Conservation (phyloP, 2,797 vertebrate species). For the Triplophysa yarkandensis region DNA sequence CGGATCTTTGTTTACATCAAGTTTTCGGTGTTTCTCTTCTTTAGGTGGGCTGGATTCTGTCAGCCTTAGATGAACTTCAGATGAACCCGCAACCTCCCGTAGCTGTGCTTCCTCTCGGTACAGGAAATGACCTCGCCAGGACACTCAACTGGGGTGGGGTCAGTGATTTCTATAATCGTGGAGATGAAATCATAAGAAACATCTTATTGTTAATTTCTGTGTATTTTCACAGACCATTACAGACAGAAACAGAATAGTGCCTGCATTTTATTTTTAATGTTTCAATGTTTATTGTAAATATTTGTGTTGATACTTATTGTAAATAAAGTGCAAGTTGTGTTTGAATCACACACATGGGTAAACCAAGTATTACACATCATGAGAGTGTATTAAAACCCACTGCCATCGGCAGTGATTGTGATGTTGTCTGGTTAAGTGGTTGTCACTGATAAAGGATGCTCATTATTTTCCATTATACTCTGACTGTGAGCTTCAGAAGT, state of each 20-base stretch:
- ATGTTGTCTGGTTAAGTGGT: not conserved
- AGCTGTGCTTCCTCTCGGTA: conserved; percentile 96
- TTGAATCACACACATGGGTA: not conserved
- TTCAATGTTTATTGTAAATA: not conserved
- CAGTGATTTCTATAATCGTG: conserved; percentile 67
- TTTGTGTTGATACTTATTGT: not conserved
- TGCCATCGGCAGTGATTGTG: conserved; percentile 12
- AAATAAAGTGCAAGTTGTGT: not conserved
- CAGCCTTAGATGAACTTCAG: conserved; percentile 92
- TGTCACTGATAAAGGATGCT: conserved; percentile 18
- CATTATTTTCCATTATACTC: conserved; percentile 33
- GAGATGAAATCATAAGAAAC: not conserved
- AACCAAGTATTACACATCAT: not conserved
- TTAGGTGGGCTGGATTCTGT: conserved; percentile 98
- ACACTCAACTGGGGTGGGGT: conserved; percentile 99
- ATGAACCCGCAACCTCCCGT: conserved; percentile 94
- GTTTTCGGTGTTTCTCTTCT: conserved; percentile 48
- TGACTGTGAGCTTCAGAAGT: conserved; percentile 21
- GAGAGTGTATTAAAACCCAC: not conserved
- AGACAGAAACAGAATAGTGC: not conserved
- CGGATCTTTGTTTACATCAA: not conserved
- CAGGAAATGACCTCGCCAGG: conserved; percentile 97
- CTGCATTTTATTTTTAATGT: not conserved
- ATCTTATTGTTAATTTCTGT: not conserved
- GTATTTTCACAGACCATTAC: no score